A percentile compares a stretch with the other conserved stretches of the same genome.
Evolutionary conservation across 1,140 invertebrate species (phyloP).

Genomic region (Pseudomyrmex gracilis): DNA sequence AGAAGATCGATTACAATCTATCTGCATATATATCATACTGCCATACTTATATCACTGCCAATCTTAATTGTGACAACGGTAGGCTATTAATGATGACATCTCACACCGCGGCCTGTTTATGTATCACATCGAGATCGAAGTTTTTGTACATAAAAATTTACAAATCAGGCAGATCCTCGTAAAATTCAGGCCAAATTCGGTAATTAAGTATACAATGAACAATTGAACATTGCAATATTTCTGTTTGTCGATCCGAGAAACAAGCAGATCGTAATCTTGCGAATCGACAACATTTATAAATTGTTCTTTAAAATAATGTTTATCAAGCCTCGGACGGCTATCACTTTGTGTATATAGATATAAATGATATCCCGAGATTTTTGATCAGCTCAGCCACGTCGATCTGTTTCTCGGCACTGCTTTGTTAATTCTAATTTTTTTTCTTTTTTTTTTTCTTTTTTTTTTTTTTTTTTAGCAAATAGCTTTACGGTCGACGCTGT

Average conservation of each 20-base stretch:
- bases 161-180: not conserved
- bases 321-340: slow-evolving; percentile 3
- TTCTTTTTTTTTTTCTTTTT: too few species aligned
- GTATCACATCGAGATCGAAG: slow-evolving; percentile 7
- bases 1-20: slow-evolving; percentile 33
- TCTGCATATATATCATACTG: not conserved
- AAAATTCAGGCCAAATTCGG: not conserved
- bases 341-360: slow-evolving; percentile 24
- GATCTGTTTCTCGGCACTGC: slow-evolving; percentile 36
- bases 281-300: not conserved
- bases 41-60: not conserved
- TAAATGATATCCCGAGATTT: slow-evolving; percentile 4
- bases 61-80: slow-evolving; percentile 5
- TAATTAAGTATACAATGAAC: slow-evolving; percentile 29
- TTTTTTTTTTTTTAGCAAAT: not conserved
- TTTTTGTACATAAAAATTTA: slow-evolving; percentile 57
- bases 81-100: slow-evolving; percentile 17
- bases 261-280: not conserved
- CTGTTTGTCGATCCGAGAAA: not conserved
- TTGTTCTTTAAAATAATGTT: not conserved
- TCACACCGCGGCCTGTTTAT: not conserved
- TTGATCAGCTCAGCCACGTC: slow-evolving; percentile 11
- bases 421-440: slow-evolving; percentile 11
- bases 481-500: slow-evolving; percentile 25
- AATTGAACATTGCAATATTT: slow-evolving; percentile 48